Conservation (phyloP, 2,797 vertebrate species). For the Miichthys miiuy region DNA sequence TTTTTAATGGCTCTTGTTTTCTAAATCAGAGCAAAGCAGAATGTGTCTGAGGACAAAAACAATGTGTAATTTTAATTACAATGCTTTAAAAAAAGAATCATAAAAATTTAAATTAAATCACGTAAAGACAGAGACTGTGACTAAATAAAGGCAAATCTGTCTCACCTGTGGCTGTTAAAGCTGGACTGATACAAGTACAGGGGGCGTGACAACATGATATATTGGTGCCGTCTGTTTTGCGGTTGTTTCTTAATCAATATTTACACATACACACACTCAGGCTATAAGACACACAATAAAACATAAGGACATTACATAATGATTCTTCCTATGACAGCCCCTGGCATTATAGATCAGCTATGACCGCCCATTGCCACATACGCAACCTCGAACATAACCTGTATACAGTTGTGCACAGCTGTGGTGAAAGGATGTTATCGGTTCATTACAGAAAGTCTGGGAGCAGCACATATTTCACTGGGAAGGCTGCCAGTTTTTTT, state of each 20-base stretch:
- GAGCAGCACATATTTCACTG: constrained; percentile 41
- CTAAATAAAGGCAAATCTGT: constrained; percentile 2
- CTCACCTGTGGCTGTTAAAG: constrained; percentile 7
- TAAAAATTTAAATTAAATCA: not conserved
- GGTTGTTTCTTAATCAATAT: constrained; percentile 42
- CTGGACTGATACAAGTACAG: constrained; percentile 7
- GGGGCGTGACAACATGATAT: constrained; percentile 4
- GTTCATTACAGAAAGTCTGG: constrained; percentile 50
- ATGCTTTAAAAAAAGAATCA: constrained; percentile 2
- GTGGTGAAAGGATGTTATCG: constrained; percentile 59
- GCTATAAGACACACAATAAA: not conserved
- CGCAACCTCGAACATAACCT: not conserved
- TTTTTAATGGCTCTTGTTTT: not conserved
- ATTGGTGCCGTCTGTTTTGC: not conserved
- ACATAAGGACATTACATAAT: constrained; percentile 9
- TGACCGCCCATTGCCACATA: not conserved
- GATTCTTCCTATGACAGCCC: not conserved
- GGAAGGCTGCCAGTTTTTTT: constrained; percentile 40
- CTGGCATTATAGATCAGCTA: constrained; percentile 3
- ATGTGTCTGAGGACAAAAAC: no score
- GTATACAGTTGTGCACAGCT: constrained; percentile 26
- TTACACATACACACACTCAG: constrained; percentile 6
- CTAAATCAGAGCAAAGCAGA: constrained; percentile 5
- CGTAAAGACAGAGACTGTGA: not conserved
- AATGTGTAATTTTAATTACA: not conserved